Percentiles rank a stretch among this genome's conserved stretches.
Conservation (phyloP, 2,888 invertebrate species). For the Tachina lurida region DNA sequence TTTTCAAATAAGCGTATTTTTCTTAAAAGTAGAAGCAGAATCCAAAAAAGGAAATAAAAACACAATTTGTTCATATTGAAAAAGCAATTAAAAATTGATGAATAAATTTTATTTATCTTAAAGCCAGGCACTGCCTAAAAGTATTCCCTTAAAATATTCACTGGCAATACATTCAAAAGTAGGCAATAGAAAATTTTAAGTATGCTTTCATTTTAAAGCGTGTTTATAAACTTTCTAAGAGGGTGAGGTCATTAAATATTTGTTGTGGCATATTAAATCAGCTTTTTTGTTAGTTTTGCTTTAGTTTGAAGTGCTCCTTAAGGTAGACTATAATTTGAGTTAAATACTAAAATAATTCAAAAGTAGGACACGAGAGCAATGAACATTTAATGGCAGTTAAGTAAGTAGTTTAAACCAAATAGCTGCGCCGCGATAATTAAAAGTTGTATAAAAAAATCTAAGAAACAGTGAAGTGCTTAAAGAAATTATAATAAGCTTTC, state of each 20-base stretch:
- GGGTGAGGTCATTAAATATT: neutral
- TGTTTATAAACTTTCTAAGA: neutral
- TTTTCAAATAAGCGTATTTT: constrained; percentile 32
- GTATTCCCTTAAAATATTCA: constrained; percentile 34
- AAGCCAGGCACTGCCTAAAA: constrained; percentile 17
- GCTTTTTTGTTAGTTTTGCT: neutral
- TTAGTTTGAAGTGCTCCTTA: constrained; percentile 31
- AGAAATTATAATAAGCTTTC: neutral
- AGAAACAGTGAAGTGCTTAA: neutral
- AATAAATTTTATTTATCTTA: constrained; percentile 27
- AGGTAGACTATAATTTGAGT: constrained; percentile 38
- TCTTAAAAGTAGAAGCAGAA: constrained; percentile 7
- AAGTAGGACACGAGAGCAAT: constrained; percentile 36
- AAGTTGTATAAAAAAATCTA: neutral
- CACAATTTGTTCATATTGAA: constrained; percentile 39
- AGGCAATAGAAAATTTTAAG: constrained; percentile 17
- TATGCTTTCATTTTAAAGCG: constrained; percentile 7
- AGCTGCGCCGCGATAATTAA: neutral
- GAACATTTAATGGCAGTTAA: constrained; percentile 31
- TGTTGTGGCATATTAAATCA: neutral
- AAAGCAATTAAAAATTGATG: constrained; percentile 67
- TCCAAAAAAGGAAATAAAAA: neutral
- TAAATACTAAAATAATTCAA: constrained; percentile 7
- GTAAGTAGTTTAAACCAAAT: constrained; percentile 15
- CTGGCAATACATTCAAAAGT: constrained; percentile 36